Evolutionary conservation across 1,140 invertebrate genomes (phyloP), one percentile per base, ranked within the genome.

Genomic region (Cyphomyrmex costatus): DNA sequence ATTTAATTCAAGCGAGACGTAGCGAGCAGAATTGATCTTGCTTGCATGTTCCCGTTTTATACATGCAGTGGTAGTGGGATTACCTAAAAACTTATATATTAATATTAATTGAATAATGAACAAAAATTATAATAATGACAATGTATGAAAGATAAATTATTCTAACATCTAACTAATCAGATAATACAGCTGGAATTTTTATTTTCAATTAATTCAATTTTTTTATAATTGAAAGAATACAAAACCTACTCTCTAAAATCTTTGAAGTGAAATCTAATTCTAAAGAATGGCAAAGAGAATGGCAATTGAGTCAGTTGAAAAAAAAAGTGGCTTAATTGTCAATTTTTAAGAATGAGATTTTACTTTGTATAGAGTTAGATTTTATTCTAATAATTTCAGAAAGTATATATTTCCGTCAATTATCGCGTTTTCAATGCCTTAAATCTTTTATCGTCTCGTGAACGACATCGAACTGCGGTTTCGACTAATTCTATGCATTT

Each of bases 1-100:
- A 83, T 83, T 74, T 74, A 14, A 73, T 73, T 73, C 79, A 24
- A 58, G n/a, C 0, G 49, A 65, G 51, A 51, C 27, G 58, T 30
- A 46, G 36, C 51, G 24, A 70, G 51, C 6, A 30, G 14, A 73
- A 49, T 49, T 60, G 53, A 30, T 74, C 53, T 58, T 16, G 33
- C 16, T 49, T 46, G 24, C 24, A 46, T 14, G 33, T 42, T 53
- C 46, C n/a, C 19, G 19, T 46, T 7, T 60, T 71, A 33, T 12
- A 42, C 30, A 0, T 65, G 27, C 19, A 24, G 8, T 5, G 36
- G 49, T n/a, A 68, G 6, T 65, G 33, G 2, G 10, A 70, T 71
- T 82, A 58, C 2, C 14, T 61, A 3, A 60, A 46, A 49, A 49
- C 0, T 74, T 74, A 60, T 33, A 49, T 14, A 24, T 12, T 53